Evolutionary conservation across 2,797 vertebrate genomes (phyloP).

Genomic region (Leptatherina wallacei): DNA sequence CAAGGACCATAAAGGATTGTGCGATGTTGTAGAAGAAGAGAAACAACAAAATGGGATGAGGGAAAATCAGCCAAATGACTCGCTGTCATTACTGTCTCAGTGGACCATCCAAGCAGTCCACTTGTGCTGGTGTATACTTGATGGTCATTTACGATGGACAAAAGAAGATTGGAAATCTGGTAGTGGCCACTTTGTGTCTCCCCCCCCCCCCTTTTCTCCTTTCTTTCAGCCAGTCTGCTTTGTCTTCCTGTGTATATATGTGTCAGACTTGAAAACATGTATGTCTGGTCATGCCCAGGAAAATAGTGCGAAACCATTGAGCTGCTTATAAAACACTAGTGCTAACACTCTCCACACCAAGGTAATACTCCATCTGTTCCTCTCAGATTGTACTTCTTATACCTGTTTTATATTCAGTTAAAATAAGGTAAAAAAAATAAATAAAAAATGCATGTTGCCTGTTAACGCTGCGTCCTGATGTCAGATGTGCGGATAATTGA

Average conservation of each 20-base stretch:
- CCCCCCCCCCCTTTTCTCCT: constrained; percentile 12
- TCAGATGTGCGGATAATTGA: constrained; percentile 54
- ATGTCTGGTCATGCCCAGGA: constrained; percentile 44
- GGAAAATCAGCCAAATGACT: constrained; percentile 24
- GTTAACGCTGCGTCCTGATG: constrained; percentile 61
- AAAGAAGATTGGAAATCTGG: constrained; percentile 24
- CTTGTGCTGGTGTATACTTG: constrained; percentile 7
- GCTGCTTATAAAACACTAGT: constrained; percentile 51
- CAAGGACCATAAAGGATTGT: constrained; percentile 23
- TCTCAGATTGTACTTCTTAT: constrained; percentile 39
- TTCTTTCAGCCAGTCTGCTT: constrained; percentile 53
- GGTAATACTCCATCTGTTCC: constrained; percentile 45
- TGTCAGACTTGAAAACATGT: constrained; percentile 49
- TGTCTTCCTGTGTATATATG: constrained; percentile 57
- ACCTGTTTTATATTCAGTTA: constrained; percentile 51
- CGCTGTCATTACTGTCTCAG: constrained; percentile 18
- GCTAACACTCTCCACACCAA: constrained; percentile 41
- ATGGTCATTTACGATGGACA: constrained; percentile 8
- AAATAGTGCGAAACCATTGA: constrained; percentile 42
- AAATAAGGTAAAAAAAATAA: constrained; percentile 39
- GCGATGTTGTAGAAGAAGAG: constrained; percentile 11
- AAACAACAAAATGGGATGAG: constrained; percentile 2
- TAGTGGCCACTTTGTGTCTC: constrained; percentile 36
- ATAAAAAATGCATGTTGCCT: constrained; percentile 73
- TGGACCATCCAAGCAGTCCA: constrained; percentile 7